phyloP scores from a whole-genome alignment of 2,797 vertebrate species.

The Myotis planiceps region DNA sequence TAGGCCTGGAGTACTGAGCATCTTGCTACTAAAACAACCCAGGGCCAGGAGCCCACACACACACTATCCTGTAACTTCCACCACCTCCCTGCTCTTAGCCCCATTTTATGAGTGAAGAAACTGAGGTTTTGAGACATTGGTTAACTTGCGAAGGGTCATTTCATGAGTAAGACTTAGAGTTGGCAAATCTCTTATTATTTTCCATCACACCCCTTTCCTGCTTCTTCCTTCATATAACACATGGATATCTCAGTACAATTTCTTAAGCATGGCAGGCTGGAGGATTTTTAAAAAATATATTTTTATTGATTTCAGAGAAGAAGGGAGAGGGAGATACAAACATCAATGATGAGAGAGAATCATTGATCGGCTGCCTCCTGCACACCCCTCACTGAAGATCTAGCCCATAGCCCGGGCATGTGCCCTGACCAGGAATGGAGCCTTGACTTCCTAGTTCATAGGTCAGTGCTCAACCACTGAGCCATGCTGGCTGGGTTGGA shows the following conservation, averaged over 20 bases:
- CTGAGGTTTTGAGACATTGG: neutral
- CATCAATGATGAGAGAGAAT: no score
- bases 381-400: no score
- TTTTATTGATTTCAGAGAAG: no score
- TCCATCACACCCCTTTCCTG: neutral
- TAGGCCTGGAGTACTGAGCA: no score
- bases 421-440: no score
- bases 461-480: no score
- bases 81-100: neutral
- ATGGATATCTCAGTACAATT: neutral
- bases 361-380: no score
- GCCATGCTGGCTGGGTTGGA: neutral
- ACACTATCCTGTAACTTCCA: neutral
- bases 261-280: neutral
- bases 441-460: no score
- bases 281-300: neutral
- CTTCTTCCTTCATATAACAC: neutral
- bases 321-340: no score
- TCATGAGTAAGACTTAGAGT: neutral
- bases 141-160: neutral
- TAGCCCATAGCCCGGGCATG: no score
- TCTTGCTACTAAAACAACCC: neutral
- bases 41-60: neutral
- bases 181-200: neutral
- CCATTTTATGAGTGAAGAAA: neutral